Evolutionary conservation across 2,888 invertebrate species (phyloP).

Genomic region (Alcis repandata): DNA sequence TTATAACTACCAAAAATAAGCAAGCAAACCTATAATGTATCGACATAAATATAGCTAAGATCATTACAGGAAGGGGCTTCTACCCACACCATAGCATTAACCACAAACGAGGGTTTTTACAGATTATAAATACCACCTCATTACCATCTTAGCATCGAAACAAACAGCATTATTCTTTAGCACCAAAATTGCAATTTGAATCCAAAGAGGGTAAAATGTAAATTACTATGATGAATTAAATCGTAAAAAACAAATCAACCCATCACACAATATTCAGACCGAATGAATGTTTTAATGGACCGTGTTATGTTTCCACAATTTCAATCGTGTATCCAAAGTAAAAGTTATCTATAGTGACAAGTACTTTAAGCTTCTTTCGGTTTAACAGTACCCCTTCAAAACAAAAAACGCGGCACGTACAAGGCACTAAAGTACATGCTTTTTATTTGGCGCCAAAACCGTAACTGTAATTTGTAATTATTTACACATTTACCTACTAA

Average conservation of each 20-base stretch:
- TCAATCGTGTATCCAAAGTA: no score
- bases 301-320: no score
- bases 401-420: neutral
- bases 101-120: slow-evolving; percentile 40
- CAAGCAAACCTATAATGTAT: slow-evolving; percentile 22
- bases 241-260: no score
- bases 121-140: slow-evolving; percentile 20
- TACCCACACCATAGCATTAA: slow-evolving; percentile 59
- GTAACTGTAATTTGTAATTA: neutral
- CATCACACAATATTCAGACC: no score
- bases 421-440: slow-evolving; percentile 4
- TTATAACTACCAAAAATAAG: slow-evolving; percentile 16
- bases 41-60: slow-evolving; percentile 28
- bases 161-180: neutral
- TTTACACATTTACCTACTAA: neutral
- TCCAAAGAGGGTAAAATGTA: no score
- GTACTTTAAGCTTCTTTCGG: no score
- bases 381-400: neutral
- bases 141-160: slow-evolving; percentile 7
- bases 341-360: no score
- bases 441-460: slow-evolving; percentile 8
- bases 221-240: no score
- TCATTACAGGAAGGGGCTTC: slow-evolving; percentile 40
- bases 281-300: no score
- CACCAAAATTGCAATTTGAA: no score